phyloP scores from a whole-genome alignment of 2,113 vertebrate genomes.

The Nesoenas mayeri region DNA sequence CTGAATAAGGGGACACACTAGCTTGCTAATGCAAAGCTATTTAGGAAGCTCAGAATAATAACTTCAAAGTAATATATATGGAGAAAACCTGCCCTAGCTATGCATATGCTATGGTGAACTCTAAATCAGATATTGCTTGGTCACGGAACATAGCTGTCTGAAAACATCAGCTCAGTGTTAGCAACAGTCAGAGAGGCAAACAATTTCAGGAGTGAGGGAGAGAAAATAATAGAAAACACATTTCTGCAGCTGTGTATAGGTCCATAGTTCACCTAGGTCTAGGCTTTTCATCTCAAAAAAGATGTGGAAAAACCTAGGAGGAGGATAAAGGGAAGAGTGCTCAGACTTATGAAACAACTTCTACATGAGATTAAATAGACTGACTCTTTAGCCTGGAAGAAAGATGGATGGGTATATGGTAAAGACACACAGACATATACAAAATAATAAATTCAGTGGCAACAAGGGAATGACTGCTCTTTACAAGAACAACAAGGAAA shows the following conservation, averaged over 20 bases:
- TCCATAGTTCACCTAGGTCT: not conserved
- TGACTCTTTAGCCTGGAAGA: not conserved
- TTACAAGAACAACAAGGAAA: not conserved
- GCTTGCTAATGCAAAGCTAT: not conserved
- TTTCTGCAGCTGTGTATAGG: not conserved
- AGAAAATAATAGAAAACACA: not conserved
- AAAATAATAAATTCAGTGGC: not conserved
- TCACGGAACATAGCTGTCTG: not conserved
- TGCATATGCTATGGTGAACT: rapidly evolving
- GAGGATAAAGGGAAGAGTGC: not conserved
- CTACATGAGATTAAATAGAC: not conserved
- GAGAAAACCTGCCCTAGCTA: not conserved
- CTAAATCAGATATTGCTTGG: not conserved
- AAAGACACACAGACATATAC: not conserved
- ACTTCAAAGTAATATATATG: not conserved
- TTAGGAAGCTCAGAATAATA: not conserved
- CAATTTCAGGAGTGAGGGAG: not conserved
- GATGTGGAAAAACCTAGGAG: not conserved
- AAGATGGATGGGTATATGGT: not conserved
- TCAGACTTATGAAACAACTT: not conserved
- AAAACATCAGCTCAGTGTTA: not conserved
- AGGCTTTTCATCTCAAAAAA: not conserved
- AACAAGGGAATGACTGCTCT: not conserved
- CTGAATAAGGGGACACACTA: not conserved
- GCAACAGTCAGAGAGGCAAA: not conserved